phyloP scores from a whole-genome alignment of 2,888 invertebrate species.

The Lycaena phlaeas region DNA sequence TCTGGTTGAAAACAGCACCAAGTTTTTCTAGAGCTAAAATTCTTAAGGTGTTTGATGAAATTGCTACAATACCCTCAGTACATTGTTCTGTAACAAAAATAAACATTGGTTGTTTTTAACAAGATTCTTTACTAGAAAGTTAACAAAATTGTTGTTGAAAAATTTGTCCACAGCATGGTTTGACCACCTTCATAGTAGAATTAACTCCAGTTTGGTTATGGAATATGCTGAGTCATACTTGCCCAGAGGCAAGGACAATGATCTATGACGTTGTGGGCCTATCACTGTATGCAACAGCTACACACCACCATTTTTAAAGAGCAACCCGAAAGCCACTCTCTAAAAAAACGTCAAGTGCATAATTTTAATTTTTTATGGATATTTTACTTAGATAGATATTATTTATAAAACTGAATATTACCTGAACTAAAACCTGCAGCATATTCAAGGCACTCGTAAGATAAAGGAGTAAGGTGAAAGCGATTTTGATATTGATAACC shows the following conservation, averaged over 20 bases:
- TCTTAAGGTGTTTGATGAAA: constrained; percentile 96
- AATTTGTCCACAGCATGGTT: constrained; percentile 76
- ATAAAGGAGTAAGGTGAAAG: constrained; percentile 94
- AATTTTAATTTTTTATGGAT: neutral
- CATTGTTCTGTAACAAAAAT: constrained; percentile 85
- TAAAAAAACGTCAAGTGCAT: constrained; percentile 22
- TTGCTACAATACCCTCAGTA: constrained; percentile 99
- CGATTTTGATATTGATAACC: constrained; percentile 98
- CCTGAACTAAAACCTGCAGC: constrained; percentile 95
- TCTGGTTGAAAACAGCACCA: constrained; percentile 98
- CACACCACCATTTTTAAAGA: constrained; percentile 47
- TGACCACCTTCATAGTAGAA: constrained; percentile 77
- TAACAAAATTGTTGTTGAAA: neutral
- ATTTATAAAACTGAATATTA: too few species aligned
- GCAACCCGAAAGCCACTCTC: constrained; percentile 38
- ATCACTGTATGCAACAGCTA: constrained; percentile 70
- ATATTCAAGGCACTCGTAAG: constrained; percentile 97
- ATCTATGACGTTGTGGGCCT: constrained; percentile 77
- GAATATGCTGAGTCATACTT: constrained; percentile 79
- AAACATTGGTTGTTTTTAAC: too few species aligned
- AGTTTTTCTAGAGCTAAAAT: constrained; percentile 98
- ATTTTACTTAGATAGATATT: neutral
- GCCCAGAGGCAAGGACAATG: constrained; percentile 65
- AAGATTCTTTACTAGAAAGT: too few species aligned
- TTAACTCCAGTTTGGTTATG: constrained; percentile 80